These are phyloP conservation scores for Phataginus tetradactyla DNA, from an alignment of 2,797 vertebrate species.

Conservation along the genomic window DNA sequence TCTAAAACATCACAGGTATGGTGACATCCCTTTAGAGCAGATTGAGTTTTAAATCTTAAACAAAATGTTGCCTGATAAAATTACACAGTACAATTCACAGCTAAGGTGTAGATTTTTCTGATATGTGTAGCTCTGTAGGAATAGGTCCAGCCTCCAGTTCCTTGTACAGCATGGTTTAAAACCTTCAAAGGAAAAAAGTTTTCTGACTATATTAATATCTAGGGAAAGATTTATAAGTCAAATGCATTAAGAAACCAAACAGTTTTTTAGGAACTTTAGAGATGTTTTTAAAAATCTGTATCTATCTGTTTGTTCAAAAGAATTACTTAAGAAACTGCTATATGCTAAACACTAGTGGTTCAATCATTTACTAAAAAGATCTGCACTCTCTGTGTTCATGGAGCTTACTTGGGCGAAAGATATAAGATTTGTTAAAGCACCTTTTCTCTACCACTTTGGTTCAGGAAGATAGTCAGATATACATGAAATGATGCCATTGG, in stretches of 20 bases:
- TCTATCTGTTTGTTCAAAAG: neutral
- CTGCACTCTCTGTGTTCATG: neutral
- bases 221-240: neutral
- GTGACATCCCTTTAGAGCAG: neutral
- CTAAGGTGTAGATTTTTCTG: constrained; percentile 12
- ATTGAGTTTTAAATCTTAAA: constrained; percentile 22
- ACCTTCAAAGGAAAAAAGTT: neutral
- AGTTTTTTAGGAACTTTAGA: neutral
- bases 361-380: neutral
- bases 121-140: neutral
- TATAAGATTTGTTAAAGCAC: neutral
- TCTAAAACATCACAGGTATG: neutral
- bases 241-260: neutral
- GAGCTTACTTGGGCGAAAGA: neutral
- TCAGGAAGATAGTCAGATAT: neutral
- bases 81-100: neutral
- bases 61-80: neutral
- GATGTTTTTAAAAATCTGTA: neutral
- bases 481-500: neutral
- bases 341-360: neutral
- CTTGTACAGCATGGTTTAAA: constrained; percentile 40
- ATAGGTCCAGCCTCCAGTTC: neutral
- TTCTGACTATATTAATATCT: neutral
- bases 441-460: neutral
- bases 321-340: constrained; percentile 23